Evolutionary conservation across 53 echinoderm and acorn worm genomes (phyloP).

Genomic region (Temnopleurus reevesii): DNA sequence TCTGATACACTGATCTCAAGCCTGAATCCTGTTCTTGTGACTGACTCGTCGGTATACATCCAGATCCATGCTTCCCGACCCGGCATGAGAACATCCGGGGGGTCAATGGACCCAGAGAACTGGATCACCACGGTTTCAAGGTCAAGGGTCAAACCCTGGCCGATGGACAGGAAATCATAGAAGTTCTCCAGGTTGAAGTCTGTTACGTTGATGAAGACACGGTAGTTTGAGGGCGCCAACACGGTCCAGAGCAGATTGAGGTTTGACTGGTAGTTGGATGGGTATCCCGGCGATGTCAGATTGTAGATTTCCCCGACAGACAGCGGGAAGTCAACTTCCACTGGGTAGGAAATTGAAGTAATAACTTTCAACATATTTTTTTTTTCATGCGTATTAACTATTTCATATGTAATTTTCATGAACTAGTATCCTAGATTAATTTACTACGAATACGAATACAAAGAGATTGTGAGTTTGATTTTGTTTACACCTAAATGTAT

Average conservation of each 20-base stretch:
- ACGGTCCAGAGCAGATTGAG: conserved; percentile 30
- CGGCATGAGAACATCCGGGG: neutral
- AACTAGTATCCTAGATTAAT: no score
- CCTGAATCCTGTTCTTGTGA: neutral
- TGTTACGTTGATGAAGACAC: neutral
- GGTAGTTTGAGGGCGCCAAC: neutral
- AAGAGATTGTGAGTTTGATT: no score
- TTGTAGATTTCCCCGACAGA: neutral
- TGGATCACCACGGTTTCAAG: neutral
- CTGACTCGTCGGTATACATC: neutral
- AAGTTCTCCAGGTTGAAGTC: neutral
- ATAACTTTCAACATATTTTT: no score
- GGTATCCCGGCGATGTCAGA: conserved; percentile 24
- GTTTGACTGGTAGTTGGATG: conserved; percentile 1
- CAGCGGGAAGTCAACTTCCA: neutral
- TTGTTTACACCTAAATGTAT: no score
- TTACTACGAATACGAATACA: no score
- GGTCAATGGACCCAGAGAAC: neutral
- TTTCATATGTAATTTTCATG: no score
- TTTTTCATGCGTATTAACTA: no score
- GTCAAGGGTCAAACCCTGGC: conserved; percentile 22
- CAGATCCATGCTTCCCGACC: conserved; percentile 7
- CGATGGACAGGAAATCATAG: conserved; percentile 21
- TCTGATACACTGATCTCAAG: neutral
- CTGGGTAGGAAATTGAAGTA: no score